Base-by-base conservation (phyloP, 2,888 invertebrate genomes). In the Ichneumoninae sp. region DNA sequence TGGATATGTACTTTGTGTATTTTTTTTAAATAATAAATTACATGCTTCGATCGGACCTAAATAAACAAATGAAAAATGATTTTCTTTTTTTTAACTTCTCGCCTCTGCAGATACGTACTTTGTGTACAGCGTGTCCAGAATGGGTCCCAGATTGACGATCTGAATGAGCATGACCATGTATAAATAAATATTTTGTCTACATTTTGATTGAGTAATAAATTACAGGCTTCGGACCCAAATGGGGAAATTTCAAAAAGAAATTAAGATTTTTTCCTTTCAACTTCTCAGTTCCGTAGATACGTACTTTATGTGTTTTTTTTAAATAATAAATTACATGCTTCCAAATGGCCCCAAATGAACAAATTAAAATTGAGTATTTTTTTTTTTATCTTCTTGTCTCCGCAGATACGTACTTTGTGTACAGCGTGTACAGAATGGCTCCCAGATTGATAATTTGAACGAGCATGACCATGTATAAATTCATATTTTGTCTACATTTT, bases 381-480 rank as follows among this genome's bases (percentile, higher is more conserved):
- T 8, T 54, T 19, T 8, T 40, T 40, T 40, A 8, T 1, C 19
- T 22, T 54, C 22, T 6, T 7, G 8, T 52, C 52, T 10, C 8
- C 3, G 0, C 26, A 26, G 0, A 22, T 47, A 89, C 92, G 88
- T 87, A 93, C 93, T 92, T 93, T 65, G 89, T 88, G 47, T 91
- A 93, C 10, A 93, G 66, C 0, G 95, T 96, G 93, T 97, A 98
- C 0, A 95, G 87, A 40, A 98, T 92, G 4, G 98, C 96, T 50
- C 98, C 98, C 71, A 98, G 94, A 94, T 98, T 98, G 63, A 97
- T 98, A 50, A 97, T 94, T 94, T 96, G 98, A 54, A 98, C 96
- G 86, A 98, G 96, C 85, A 98, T 95, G 54, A 96, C 96, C 93
- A 98, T 96, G 92, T 97, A 26, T 26, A 26, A 2, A 26, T 3